Evolutionary conservation across 2,113 vertebrate genomes (phyloP).

Genomic region (Neopipo cinnamomea): DNA sequence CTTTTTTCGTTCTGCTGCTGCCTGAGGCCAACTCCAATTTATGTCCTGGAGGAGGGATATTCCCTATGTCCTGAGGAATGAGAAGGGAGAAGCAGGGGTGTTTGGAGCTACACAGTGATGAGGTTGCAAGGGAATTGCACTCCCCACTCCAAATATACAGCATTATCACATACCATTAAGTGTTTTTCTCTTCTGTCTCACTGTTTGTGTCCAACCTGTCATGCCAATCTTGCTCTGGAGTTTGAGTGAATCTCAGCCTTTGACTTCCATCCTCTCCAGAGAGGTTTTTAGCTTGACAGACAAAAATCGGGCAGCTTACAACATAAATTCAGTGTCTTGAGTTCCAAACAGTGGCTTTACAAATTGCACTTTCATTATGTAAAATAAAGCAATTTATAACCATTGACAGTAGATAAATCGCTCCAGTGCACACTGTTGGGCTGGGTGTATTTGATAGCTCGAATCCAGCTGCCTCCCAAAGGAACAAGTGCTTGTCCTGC

Average conservation of each 20-base stretch:
- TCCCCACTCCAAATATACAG: neutral
- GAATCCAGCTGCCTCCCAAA: neutral
- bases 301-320: neutral
- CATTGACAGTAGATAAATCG: neutral
- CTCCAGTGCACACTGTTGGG: neutral
- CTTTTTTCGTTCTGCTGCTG: neutral
- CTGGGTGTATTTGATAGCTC: neutral
- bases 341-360: neutral
- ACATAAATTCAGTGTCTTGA: neutral
- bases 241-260: neutral
- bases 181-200: neutral
- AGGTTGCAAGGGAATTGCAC: neutral
- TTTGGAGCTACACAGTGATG: neutral
- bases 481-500: neutral
- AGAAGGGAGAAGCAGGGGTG: neutral
- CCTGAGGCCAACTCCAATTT: neutral
- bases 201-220: neutral
- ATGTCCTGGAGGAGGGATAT: neutral
- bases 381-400: neutral
- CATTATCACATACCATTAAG: neutral
- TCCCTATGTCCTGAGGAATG: neutral
- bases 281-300: neutral
- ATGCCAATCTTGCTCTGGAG: neutral
- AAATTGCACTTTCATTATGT: neutral
- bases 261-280: neutral